Percentiles rank a stretch among this genome's conserved stretches.
Evolutionary conservation across 1,140 invertebrate species (phyloP).

Genomic region (Trachelipus rathkii): DNA sequence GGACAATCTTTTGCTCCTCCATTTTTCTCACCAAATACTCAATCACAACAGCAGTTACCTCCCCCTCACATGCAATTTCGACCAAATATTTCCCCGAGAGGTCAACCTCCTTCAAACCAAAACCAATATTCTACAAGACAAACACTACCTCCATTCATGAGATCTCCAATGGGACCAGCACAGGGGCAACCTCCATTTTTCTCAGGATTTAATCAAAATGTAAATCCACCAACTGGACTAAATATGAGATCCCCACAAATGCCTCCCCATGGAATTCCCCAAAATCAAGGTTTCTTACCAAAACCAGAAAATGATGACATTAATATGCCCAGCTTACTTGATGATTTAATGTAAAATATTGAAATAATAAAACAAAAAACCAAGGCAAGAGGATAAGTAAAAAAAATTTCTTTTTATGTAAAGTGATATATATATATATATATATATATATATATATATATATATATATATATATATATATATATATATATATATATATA

Average conservation of each 20-base stretch:
- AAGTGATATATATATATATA: too few relatives aligned
- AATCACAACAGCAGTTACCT: background rate
- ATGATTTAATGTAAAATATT: background rate
- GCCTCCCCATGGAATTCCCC: background rate
- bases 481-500: slow-evolving; percentile 5
- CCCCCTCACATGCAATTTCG: background rate
- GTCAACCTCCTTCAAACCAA: background rate
- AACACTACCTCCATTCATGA: background rate
- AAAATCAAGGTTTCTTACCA: background rate
- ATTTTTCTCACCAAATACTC: background rate
- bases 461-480: slow-evolving; percentile 15
- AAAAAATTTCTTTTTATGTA: too few relatives aligned
- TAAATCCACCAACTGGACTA: background rate
- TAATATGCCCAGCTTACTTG: background rate
- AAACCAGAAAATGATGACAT: slow-evolving; percentile 8
- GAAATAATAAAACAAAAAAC: too few relatives aligned
- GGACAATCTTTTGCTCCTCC: background rate
- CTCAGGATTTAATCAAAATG: background rate
- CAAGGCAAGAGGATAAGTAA: too few relatives aligned
- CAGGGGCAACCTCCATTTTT: background rate
- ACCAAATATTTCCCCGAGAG: background rate
- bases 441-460: slow-evolving; percentile 6
- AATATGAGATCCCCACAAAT: background rate
- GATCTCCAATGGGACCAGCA: background rate
- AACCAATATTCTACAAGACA: background rate